Evolutionary conservation across 2,888 invertebrate species (phyloP).

Genomic region (Cataglyphis cursor): DNA sequence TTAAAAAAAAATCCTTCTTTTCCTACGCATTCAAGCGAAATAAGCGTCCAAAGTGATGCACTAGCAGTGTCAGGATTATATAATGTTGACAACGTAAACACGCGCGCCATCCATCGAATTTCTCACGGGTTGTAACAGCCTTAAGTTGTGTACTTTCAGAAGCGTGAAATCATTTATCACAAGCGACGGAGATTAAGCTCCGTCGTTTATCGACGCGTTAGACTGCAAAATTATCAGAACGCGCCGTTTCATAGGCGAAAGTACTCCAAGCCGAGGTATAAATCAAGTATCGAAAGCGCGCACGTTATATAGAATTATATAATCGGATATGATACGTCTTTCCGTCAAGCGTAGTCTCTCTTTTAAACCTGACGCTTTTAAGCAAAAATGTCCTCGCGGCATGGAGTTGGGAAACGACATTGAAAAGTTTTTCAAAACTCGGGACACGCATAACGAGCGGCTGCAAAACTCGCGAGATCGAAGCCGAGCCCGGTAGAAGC

Average conservation of each 20-base stretch:
- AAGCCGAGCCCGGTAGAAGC: conserved; percentile 31
- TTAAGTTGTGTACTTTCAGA: conserved; percentile 49
- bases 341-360: not conserved
- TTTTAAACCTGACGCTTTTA: conserved; percentile 4
- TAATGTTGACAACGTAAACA: conserved; percentile 49
- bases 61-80: conserved; percentile 39
- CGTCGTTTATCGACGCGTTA: conserved; percentile 41
- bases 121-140: conserved; percentile 44
- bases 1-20: conserved; percentile 25
- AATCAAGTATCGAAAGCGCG: conserved; percentile 33
- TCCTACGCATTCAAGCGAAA: conserved; percentile 6
- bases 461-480: conserved; percentile 10
- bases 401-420: conserved; percentile 36
- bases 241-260: not conserved
- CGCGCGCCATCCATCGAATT: conserved; percentile 38
- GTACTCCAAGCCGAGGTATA: not conserved
- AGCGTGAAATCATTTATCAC: conserved; percentile 51
- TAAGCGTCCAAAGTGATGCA: conserved; percentile 46
- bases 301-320: conserved; percentile 4
- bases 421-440: conserved; percentile 48
- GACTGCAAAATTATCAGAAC: conserved; percentile 40
- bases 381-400: conserved; percentile 37
- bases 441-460: conserved; percentile 46
- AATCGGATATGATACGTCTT: conserved; percentile 22
- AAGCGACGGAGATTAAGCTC: conserved; percentile 37